Conservation (phyloP, 2,797 vertebrate species). For the Malurus leucopterus region DNA sequence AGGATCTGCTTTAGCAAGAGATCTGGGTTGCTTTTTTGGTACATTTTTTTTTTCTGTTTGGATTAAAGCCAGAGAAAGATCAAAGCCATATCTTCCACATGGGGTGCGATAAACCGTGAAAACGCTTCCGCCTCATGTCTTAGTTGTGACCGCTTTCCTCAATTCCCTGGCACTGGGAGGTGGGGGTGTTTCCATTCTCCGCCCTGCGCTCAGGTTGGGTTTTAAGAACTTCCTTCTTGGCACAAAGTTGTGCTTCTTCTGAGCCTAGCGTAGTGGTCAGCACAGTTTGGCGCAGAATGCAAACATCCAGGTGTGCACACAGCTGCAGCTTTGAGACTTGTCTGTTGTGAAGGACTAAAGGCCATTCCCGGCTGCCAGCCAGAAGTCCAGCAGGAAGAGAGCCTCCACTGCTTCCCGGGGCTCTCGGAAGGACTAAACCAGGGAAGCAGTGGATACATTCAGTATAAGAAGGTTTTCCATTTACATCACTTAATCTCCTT, state of each 20-base stretch:
- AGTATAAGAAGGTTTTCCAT: background rate
- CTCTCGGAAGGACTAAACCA: background rate
- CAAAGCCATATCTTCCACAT: background rate
- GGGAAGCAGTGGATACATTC: background rate
- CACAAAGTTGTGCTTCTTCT: background rate
- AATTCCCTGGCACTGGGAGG: accelerated
- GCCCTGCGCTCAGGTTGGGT: accelerated
- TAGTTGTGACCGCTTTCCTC: background rate
- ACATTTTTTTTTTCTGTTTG: accelerated
- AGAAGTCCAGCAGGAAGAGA: background rate
- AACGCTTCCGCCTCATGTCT: background rate
- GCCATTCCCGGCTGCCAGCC: background rate
- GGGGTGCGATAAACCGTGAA: background rate
- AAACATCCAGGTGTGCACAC: accelerated
- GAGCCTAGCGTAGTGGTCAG: no score
- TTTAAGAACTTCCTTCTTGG: background rate
- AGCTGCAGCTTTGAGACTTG: background rate
- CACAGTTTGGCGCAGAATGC: accelerated
- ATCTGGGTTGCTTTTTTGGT: accelerated
- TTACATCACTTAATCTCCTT: background rate
- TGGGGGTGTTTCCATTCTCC: background rate
- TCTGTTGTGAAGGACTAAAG: background rate
- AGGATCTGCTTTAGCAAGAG: no score
- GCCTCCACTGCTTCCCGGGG: background rate
- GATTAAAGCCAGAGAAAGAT: background rate